Percentiles rank a stretch among this genome's conserved stretches.
These are phyloP conservation scores for Agriopis marginaria DNA, from an alignment of 2,888 invertebrate species.

Conservation along the genomic window DNA sequence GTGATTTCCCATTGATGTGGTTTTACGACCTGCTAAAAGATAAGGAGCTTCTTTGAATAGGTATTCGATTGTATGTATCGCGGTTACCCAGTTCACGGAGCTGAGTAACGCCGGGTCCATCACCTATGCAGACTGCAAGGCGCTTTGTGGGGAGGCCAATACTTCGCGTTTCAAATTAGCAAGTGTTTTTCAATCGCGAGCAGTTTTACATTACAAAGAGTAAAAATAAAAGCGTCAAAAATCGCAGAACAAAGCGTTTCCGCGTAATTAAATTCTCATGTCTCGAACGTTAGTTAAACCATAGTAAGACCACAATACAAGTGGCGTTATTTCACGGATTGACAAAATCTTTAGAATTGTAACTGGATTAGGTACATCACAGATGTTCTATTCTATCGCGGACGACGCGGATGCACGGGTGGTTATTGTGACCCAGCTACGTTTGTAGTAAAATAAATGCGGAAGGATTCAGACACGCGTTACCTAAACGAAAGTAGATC, in stretches of 20 bases:
- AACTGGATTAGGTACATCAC: conserved; percentile 23
- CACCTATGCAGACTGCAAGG: conserved; percentile 62
- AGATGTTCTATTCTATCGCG: conserved; percentile 24
- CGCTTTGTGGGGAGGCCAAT: conserved; percentile 53
- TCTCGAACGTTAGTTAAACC: conserved; percentile 32
- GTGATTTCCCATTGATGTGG: conserved; percentile 46
- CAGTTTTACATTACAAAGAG: conserved; percentile 34
- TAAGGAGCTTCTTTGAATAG: conserved; percentile 42
- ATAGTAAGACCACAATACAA: conserved; percentile 28
- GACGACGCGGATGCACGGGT: conserved; percentile 21
- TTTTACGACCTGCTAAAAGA: conserved; percentile 57
- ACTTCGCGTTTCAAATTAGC: conserved; percentile 38
- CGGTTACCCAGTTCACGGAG: conserved; percentile 47
- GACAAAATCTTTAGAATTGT: conserved; percentile 18
- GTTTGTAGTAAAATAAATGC: conserved; percentile 44
- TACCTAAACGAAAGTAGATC: conserved; percentile 68
- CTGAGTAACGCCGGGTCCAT: conserved; percentile 44
- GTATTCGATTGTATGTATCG: conserved; percentile 43
- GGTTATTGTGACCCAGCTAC: conserved; percentile 32
- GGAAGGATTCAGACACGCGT: conserved; percentile 58
- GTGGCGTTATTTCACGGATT: conserved; percentile 31
- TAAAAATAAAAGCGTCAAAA: conserved; percentile 40
- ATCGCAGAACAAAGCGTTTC: conserved; percentile 31
- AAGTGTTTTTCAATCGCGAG: conserved; percentile 26
- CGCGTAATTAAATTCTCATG: conserved; percentile 34